Base-by-base conservation (phyloP, 1,140 invertebrate species). In the Scaptomyza hsui region DNA sequence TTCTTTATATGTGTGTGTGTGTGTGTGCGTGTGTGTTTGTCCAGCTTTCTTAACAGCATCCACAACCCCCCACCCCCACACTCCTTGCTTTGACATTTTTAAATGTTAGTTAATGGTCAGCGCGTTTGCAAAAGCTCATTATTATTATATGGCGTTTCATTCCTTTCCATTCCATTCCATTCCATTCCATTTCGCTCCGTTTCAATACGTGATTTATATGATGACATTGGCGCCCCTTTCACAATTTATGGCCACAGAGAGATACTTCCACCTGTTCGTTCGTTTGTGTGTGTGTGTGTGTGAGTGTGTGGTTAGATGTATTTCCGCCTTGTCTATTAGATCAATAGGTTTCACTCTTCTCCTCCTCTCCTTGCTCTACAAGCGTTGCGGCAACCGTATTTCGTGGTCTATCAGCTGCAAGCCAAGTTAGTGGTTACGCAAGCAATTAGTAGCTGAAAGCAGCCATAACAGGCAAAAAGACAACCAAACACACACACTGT, bases 31-130 rank as follows among this genome's bases (percentile, higher is more conserved):
- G 21, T 49, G 7, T 59, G 48, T 44, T 13, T 61, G 47, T 61
- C 41, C 45, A 59, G 32, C 16, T 42, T 26, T 18, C 57, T 61
- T 39, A 53, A 65, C 21, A 44, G n/a, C n/a, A n/a, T n/a, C n/a
- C n/a, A n/a, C n/a, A n/a, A n/a, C n/a, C 32, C 41, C 16, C 10
- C 26, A 51, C 48, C 12, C 15, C 45, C 45, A 59, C 10, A 4
- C 19, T 13, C 21, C 62, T 60, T 67, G 56, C 59, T 72, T 64
- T 85, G 80, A 81, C 81, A 86, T 76, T 86, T 55, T 85, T 80
- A 85, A 85, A 85, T 81, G 81, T 74, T 81, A 86, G 63, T 77
- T 86, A 85, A 85, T 85, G 81, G 81, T 62, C 61, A 55, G 24
- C 18, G 35, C 53, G 12, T 10, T n/a, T 10, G 53, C 52, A 45